These are phyloP conservation scores for Nansenia antarctica DNA, from an alignment of 2,113 vertebrate species.

Conservation along the genomic window DNA sequence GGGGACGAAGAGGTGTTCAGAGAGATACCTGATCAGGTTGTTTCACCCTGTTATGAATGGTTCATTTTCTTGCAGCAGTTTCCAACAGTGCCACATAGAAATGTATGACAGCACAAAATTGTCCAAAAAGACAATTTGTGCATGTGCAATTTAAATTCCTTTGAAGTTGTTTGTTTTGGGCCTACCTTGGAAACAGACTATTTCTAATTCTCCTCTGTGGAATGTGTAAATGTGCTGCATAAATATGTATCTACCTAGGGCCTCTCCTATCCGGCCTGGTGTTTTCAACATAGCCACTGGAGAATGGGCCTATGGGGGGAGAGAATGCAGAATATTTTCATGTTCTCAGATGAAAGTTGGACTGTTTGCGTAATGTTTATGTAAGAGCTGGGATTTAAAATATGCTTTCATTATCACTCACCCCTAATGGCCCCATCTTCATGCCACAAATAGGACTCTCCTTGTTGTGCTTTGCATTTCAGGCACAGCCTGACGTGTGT, in stretches of 20 bases:
- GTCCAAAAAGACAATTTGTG: no score
- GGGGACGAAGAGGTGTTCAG: no score
- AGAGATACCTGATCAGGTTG: slow-evolving; percentile 66
- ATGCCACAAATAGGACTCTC: slow-evolving; percentile 17
- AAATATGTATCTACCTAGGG: slow-evolving; percentile 74
- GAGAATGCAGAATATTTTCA: slow-evolving; percentile 34
- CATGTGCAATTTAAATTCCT: slow-evolving; percentile 70
- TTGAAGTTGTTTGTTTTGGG: slow-evolving; percentile 77
- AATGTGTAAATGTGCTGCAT: slow-evolving; percentile 64
- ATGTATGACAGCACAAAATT: slow-evolving; percentile 59
- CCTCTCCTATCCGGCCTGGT: slow-evolving; percentile 67
- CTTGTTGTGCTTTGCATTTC: not conserved
- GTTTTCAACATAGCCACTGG: slow-evolving; percentile 68
- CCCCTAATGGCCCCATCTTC: slow-evolving; percentile 48
- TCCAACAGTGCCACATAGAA: slow-evolving; percentile 48
- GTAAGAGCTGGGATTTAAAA: slow-evolving; percentile 32
- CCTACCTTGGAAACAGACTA: slow-evolving; percentile 72
- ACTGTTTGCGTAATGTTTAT: slow-evolving; percentile 54
- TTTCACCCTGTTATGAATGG: slow-evolving; percentile 43
- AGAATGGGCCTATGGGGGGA: slow-evolving; percentile 64
- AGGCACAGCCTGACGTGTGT: not conserved
- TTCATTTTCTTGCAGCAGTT: slow-evolving; percentile 44
- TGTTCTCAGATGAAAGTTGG: slow-evolving; percentile 47
- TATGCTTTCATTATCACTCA: slow-evolving; percentile 36
- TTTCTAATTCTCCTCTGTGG: slow-evolving; percentile 68